Evolutionary conservation across 2,888 invertebrate genomes (phyloP), one percentile per base, ranked within the genome.

Genomic region (Torymus auratus): DNA sequence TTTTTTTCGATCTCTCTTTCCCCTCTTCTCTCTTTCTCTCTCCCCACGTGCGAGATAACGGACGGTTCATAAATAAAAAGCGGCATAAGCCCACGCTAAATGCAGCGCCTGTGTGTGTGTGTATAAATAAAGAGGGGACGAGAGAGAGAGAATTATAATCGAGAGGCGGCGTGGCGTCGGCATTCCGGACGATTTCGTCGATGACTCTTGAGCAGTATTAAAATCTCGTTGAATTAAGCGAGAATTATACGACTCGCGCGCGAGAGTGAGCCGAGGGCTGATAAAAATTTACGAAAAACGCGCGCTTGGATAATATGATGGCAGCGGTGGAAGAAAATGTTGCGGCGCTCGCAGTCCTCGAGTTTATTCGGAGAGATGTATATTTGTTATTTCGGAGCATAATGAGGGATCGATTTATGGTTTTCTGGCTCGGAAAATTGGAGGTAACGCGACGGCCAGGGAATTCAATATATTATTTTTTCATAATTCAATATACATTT

Each of bases 151-250:
- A 60, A 76, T 71, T 76, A 80, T 76, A 80, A 80, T 76, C 67
- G 28, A 28, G 28, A 28, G 28, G 28, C 28, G 28, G 28, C 28
- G 28, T 1, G 28, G 28, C 28, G 28, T 28, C 73, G 77, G 81
- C 76, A 82, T 82, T 79, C 75, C 75, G 75, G 23, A 17, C 75
- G 65, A 78, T 82, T 82, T 75, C 68, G 78, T 82, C 82, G 78
- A 79, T 79, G 76, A 68, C 78, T 82, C 75, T 82, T 82, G 82
- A 82, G 79, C 76, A 68, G 78, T 69, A 79, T 79, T 79, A 79
- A 82, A 79, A 82, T 82, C 76, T 75, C 75, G 74, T 75, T 78
- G 78, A 81, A 81, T 81, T 75, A 81, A 81, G 78, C 55, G 75
- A 75, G 72, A 76, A 76, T 79, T 72, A 71, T 72, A 72, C 56